phyloP scores from a whole-genome alignment of 2,888 invertebrate genomes.

The Ornithoptera alexandrae region DNA sequence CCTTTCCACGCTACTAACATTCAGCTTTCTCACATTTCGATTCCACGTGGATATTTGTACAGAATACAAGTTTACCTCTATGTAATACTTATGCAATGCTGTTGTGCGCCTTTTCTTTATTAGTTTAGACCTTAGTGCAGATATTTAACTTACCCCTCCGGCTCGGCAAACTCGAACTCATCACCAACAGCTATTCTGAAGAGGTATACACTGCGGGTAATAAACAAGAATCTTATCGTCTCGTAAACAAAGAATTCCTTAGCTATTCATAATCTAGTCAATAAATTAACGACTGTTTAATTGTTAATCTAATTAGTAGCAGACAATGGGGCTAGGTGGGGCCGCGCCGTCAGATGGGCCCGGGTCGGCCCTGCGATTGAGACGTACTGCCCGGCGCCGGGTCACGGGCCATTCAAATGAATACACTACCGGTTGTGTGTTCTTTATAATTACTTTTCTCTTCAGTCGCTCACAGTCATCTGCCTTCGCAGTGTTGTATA shows the following conservation, averaged over 20 bases:
- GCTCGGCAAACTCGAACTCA: too few species aligned
- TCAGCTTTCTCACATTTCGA: too few species aligned
- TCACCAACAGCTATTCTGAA: too few species aligned
- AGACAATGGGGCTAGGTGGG: conserved; percentile 56
- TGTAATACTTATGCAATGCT: too few species aligned
- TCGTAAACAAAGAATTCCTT: conserved; percentile 27
- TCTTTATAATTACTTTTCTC: conserved; percentile 5
- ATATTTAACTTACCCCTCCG: too few species aligned
- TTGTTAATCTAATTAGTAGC: conserved; percentile 64
- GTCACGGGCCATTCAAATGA: conserved; percentile 24
- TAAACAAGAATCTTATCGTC: conserved; percentile 19
- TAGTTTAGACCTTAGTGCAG: too few species aligned
- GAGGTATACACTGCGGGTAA: neutral
- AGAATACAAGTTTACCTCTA: too few species aligned
- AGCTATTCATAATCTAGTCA: conserved; percentile 21
- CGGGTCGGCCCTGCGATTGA: conserved; percentile 52
- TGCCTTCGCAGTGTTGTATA: neutral
- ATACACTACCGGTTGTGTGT: conserved; percentile 9
- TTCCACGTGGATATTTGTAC: too few species aligned
- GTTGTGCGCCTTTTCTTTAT: too few species aligned
- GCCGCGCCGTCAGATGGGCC: conserved; percentile 55
- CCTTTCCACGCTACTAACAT: too few species aligned
- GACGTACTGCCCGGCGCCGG: conserved; percentile 50
- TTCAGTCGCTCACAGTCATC: neutral
- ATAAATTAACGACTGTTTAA: conserved; percentile 37